phyloP scores from a whole-genome alignment of 2,113 vertebrate genomes.

The Tachycineta bicolor region DNA sequence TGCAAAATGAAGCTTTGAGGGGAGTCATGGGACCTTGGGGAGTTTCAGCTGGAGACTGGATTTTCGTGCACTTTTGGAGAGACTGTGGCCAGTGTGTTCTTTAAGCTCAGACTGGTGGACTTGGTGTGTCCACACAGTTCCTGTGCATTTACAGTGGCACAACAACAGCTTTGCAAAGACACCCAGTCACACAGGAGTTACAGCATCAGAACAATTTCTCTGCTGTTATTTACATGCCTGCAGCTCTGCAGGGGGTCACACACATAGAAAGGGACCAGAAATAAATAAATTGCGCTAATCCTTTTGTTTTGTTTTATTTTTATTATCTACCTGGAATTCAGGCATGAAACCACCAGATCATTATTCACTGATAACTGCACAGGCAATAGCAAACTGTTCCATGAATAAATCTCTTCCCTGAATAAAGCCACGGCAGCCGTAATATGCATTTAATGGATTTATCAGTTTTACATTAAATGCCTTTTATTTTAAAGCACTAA shows the following conservation, averaged over 20 bases:
- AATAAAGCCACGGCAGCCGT: conserved; percentile 6
- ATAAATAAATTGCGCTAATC: conserved; percentile 33
- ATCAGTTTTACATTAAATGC: conserved; percentile 65
- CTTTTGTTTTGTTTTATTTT: conserved; percentile 18
- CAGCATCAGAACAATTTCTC: not conserved
- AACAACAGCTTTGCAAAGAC: not conserved
- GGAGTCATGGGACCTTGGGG: rapidly evolving
- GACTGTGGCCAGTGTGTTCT: not conserved
- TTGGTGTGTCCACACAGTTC: rapidly evolving
- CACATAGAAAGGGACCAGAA: not conserved
- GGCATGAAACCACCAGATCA: conserved; percentile 43
- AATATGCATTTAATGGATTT: conserved; percentile 53
- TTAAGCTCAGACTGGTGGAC: not conserved
- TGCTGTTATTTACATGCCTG: not conserved
- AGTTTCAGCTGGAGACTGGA: not conserved
- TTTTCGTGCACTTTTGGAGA: not conserved
- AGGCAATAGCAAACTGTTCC: conserved; percentile 37
- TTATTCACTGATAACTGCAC: conserved; percentile 56
- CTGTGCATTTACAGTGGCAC: not conserved
- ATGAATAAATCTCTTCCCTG: conserved; percentile 38
- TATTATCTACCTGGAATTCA: conserved; percentile 61
- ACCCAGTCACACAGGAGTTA: not conserved
- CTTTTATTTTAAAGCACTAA: conserved; percentile 57
- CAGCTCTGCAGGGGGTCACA: not conserved
- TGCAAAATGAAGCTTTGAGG: not conserved